Conservation (phyloP, 2,797 vertebrate species). For the Sylvilagus floridanus region DNA sequence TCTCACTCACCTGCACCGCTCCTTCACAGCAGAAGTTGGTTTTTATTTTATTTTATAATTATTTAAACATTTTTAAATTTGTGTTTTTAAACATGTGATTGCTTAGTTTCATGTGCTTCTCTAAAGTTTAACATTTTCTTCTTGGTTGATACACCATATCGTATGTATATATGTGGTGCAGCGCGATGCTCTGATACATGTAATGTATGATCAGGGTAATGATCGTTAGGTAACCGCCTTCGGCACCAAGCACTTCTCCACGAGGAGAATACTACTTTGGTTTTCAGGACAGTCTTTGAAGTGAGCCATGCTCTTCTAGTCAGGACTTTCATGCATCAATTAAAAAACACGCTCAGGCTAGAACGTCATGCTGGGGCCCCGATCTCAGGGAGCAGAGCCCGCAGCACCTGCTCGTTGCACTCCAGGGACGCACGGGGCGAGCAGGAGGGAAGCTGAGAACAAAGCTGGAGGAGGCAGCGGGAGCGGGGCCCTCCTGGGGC, state of each 20-base stretch:
- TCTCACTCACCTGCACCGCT: not conserved
- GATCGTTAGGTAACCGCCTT: no score
- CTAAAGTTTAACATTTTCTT: not conserved
- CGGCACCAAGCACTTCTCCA: no score
- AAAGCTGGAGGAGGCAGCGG: not conserved
- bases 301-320: not conserved
- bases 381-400: not conserved
- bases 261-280: not conserved
- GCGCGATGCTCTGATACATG: no score
- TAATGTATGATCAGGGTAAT: not conserved
- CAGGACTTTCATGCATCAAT: no score
- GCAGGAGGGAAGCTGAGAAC: not conserved
- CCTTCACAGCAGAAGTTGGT: no score
- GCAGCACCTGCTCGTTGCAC: no score
- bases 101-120: not conserved
- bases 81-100: not conserved
- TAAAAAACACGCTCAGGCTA: not conserved
- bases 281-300: not conserved
- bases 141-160: no score
- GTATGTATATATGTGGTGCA: no score
- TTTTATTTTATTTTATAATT: no score
- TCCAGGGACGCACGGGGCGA: not conserved
- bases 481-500: not conserved
- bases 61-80: no score
- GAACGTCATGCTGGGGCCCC: no score